Conservation (phyloP, 2,797 vertebrate genomes). For the Stomatorhinus walkeri region DNA sequence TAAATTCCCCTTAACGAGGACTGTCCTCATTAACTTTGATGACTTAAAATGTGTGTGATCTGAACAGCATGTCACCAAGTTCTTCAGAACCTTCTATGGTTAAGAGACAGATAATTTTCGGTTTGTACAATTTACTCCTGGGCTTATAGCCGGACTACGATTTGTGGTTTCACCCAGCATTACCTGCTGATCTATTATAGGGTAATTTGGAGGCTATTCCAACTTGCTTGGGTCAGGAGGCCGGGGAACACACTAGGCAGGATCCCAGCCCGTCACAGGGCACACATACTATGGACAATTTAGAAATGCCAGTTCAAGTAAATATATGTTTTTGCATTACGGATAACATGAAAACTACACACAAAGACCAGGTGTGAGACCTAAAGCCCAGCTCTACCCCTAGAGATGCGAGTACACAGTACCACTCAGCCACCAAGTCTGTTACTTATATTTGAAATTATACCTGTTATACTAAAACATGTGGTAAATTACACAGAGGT, state of each 20-base stretch:
- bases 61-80: background rate
- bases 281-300: background rate
- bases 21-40: background rate
- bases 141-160: background rate
- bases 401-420: background rate
- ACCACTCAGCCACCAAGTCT: background rate
- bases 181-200: background rate
- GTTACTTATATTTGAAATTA: background rate
- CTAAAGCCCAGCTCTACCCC: background rate
- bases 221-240: background rate
- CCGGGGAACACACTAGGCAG: background rate
- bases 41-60: background rate
- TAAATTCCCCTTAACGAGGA: background rate
- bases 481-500: background rate
- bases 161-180: background rate
- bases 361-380: background rate
- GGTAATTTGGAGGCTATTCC: background rate
- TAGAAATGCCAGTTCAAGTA: background rate
- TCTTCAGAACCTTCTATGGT: background rate
- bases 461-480: background rate
- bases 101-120: background rate
- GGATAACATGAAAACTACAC: background rate
- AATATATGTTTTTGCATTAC: background rate
- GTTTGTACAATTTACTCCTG: background rate
- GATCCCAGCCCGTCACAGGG: background rate